These are phyloP conservation scores for Drosophila kepulauana DNA, from an alignment of 1,140 invertebrate genomes.

Conservation along the genomic window DNA sequence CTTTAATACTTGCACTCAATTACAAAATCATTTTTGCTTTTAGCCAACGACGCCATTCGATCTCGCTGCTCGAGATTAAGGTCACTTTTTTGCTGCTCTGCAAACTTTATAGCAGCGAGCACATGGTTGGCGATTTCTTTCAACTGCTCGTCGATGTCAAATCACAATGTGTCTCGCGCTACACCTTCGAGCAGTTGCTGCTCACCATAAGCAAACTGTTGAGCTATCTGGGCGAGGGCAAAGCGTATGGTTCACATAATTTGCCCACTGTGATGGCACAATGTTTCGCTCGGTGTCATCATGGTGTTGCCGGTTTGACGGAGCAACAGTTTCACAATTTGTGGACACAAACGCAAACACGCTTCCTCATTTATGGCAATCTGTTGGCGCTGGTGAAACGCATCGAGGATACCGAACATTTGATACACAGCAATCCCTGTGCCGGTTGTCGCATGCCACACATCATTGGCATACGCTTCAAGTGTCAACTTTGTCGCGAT, in stretches of 20 bases:
- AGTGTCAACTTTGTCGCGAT: constrained; percentile 77
- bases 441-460: constrained; percentile 65
- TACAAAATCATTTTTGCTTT: not conserved
- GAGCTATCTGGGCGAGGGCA: constrained; percentile 71
- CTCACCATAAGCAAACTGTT: constrained; percentile 70
- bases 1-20: not conserved
- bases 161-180: constrained; percentile 69
- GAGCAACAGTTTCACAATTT: constrained; percentile 74
- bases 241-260: constrained; percentile 78
- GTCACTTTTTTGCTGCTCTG: constrained; percentile 77
- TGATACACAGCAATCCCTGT: constrained; percentile 78
- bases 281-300: constrained; percentile 71
- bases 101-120: constrained; percentile 71
- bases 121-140: constrained; percentile 70
- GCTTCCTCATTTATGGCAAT: constrained; percentile 80
- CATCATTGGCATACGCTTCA: constrained; percentile 80
- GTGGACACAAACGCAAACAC: constrained; percentile 73
- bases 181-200: constrained; percentile 73
- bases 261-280: constrained; percentile 67
- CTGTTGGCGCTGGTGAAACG: constrained; percentile 75
- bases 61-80: constrained; percentile 78
- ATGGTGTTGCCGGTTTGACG: constrained; percentile 60
- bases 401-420: constrained; percentile 76
- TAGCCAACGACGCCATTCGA: constrained; percentile 73
- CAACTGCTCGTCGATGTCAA: constrained; percentile 59